Conservation (phyloP, 2,113 vertebrate genomes). For the Athene noctua region DNA sequence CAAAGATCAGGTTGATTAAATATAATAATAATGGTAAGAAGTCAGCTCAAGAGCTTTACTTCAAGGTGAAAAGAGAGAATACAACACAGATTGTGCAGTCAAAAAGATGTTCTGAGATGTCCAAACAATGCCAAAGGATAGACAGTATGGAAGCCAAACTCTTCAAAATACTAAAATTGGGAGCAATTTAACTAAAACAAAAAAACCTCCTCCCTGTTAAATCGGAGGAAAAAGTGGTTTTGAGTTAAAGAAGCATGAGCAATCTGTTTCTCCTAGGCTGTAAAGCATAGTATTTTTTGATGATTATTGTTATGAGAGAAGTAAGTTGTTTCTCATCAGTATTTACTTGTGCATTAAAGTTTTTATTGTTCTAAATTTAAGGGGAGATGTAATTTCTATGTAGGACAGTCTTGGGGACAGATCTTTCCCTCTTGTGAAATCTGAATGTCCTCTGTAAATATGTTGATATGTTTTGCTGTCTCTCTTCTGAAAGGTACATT, state of each 20-base stretch:
- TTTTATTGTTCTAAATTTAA: constrained; percentile 6
- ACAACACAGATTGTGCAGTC: background rate
- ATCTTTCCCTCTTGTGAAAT: background rate
- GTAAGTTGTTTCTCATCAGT: background rate
- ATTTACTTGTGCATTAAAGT: background rate
- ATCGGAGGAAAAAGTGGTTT: background rate
- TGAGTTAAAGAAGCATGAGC: background rate
- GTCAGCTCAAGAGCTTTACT: background rate
- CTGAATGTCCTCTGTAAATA: background rate
- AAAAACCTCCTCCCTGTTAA: background rate
- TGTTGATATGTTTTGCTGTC: background rate
- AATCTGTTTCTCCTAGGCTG: background rate
- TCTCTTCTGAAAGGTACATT: background rate
- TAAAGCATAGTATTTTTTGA: background rate
- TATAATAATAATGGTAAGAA: background rate
- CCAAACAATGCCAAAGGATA: background rate
- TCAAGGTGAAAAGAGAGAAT: background rate
- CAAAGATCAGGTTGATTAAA: background rate
- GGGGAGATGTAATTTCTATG: background rate
- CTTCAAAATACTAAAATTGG: background rate
- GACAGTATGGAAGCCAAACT: background rate
- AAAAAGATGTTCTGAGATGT: background rate
- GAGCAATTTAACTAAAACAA: background rate
- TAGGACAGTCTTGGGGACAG: background rate
- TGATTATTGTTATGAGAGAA: background rate